Evolutionary conservation across 2,888 invertebrate species (phyloP).

Genomic region (Tenodera sinensis): DNA sequence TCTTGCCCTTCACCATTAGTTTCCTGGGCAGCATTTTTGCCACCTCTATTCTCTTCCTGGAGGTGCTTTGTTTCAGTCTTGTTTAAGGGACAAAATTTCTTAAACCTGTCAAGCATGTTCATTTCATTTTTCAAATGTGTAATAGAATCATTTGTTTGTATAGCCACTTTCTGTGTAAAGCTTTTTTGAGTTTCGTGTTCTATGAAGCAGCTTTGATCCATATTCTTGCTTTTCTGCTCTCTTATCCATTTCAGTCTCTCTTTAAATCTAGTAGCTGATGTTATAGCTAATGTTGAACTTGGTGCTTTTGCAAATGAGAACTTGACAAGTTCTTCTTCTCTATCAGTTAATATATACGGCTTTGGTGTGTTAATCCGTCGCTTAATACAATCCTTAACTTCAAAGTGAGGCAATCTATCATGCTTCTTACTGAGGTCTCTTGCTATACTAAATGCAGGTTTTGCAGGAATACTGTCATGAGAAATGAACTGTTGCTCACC

Average conservation of each 20-base stretch:
- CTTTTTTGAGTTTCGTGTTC: neutral
- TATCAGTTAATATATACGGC: neutral
- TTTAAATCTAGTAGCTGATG: neutral
- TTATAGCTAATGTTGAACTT: neutral
- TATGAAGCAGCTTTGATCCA: neutral
- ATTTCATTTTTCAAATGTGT: neutral
- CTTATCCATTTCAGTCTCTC: neutral
- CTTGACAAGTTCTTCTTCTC: neutral
- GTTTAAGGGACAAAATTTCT: neutral
- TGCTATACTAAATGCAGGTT: neutral
- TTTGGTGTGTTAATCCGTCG: neutral
- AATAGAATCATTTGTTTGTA: neutral
- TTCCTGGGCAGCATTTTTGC: neutral
- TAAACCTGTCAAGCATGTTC: neutral
- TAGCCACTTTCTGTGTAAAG: neutral
- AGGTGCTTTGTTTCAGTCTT: neutral
- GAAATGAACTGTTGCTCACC: neutral
- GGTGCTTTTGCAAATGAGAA: neutral
- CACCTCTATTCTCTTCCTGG: neutral
- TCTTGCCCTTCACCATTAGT: neutral
- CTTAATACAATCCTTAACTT: neutral
- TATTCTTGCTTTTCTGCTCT: neutral
- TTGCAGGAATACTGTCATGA: neutral
- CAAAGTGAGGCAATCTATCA: neutral
- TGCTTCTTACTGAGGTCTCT: neutral